Conservation (phyloP, 2,888 invertebrate genomes). For the Andrena dorsata region DNA sequence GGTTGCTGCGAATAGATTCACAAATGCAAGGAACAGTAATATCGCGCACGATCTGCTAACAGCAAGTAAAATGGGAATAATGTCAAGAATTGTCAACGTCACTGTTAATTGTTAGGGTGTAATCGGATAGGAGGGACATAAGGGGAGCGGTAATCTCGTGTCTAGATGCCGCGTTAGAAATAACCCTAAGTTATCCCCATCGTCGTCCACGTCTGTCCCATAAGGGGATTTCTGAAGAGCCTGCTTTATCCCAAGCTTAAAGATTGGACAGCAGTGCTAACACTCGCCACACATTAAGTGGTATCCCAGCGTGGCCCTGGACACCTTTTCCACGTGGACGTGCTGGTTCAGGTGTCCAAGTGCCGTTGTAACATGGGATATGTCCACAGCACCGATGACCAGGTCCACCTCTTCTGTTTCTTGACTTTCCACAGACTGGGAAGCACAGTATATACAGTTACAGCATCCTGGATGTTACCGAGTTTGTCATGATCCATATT, state of each 20-base stretch:
- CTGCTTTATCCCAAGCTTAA: background rate
- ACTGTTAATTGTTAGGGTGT: background rate
- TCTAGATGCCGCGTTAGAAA: background rate
- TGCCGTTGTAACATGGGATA: conserved; percentile 5
- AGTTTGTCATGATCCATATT: background rate
- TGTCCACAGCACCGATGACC: background rate
- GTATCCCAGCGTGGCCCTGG: background rate
- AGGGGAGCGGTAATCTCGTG: background rate
- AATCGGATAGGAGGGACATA: background rate
- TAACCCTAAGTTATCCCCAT: background rate
- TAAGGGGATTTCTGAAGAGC: background rate
- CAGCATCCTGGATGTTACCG: background rate
- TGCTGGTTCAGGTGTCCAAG: background rate
- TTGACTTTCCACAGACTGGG: background rate
- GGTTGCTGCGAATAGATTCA: background rate
- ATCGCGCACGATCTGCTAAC: too few relatives aligned
- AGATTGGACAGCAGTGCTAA: conserved; percentile 3
- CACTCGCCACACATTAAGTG: background rate
- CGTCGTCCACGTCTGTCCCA: background rate
- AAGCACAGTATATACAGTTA: background rate
- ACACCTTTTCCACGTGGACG: background rate
- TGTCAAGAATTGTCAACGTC: background rate
- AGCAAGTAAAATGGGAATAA: background rate
- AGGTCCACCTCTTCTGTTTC: background rate
- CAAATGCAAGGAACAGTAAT: background rate